Percentiles rank a stretch among this genome's conserved stretches.
Evolutionary conservation across 2,113 vertebrate genomes (phyloP).

Genomic region (Mus spicilegus): DNA sequence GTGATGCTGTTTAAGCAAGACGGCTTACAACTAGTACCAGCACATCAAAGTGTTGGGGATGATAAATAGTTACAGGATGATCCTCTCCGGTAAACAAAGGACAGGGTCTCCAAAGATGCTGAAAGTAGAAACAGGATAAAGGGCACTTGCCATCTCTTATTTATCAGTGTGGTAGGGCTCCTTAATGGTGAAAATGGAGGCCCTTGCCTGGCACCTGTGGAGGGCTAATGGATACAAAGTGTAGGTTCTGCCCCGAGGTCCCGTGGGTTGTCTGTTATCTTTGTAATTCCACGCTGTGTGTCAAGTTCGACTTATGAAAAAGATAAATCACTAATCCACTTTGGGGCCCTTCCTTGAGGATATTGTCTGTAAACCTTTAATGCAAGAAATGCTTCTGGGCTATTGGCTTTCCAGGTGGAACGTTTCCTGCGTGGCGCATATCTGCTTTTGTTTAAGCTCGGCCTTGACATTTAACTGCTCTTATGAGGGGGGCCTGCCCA

Average conservation of each 20-base stretch:
- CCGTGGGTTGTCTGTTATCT: background rate
- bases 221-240: background rate
- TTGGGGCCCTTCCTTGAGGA: slow-evolving; percentile 19
- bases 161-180: slow-evolving; percentile 41
- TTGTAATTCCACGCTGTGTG: background rate
- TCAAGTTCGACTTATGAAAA: background rate
- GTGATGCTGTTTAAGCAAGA: slow-evolving; percentile 40
- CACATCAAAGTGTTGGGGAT: slow-evolving; percentile 64
- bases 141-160: background rate
- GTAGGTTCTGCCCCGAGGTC: background rate
- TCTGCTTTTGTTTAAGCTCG: slow-evolving; percentile 59
- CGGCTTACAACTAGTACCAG: background rate
- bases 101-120: background rate
- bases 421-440: background rate
- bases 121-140: slow-evolving; percentile 8
- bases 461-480: slow-evolving; percentile 58
- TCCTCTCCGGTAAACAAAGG: background rate
- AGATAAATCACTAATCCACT: slow-evolving; percentile 26
- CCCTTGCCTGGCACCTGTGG: slow-evolving; percentile 57
- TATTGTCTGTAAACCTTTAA: slow-evolving; percentile 16
- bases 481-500: slow-evolving; percentile 36
- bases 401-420: background rate
- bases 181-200: slow-evolving; percentile 60
- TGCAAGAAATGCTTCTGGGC: background rate
- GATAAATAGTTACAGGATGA: slow-evolving; percentile 31